Conservation (phyloP, 2,888 invertebrate species). For the Latrodectus elegans region DNA sequence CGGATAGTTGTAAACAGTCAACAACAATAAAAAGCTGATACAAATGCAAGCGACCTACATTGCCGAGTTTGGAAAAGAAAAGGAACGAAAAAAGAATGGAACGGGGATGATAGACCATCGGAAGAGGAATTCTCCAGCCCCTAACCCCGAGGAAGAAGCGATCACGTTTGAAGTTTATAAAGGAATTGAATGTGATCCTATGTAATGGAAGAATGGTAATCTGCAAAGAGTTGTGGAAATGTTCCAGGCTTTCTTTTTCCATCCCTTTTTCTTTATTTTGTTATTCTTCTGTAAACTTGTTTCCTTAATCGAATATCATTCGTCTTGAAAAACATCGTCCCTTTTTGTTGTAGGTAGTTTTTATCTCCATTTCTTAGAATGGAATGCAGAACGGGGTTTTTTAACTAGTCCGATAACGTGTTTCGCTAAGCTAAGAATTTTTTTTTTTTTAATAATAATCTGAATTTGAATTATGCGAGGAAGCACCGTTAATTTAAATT, state of each 20-base stretch:
- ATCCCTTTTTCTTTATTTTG: neutral
- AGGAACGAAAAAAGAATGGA: neutral
- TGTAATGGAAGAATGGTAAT: slow-evolving; percentile 25
- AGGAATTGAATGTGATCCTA: slow-evolving; percentile 18
- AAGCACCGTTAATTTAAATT: too few relatives aligned
- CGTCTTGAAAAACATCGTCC: neutral
- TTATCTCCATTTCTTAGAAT: too few relatives aligned
- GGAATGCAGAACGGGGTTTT: too few relatives aligned
- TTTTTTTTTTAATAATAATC: too few relatives aligned
- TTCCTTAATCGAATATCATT: slow-evolving; percentile 3
- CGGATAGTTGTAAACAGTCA: neutral
- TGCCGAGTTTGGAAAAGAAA: neutral
- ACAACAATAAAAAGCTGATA: neutral
- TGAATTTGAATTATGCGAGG: too few relatives aligned
- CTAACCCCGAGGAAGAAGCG: neutral
- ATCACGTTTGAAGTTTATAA: slow-evolving; percentile 26
- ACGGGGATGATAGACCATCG: neutral
- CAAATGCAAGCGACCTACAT: slow-evolving; percentile 3
- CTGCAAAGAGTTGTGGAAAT: slow-evolving; percentile 2
- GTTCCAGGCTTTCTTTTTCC: neutral
- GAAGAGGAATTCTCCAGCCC: neutral
- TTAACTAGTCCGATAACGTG: too few relatives aligned
- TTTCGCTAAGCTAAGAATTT: too few relatives aligned
- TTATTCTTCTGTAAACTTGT: neutral
- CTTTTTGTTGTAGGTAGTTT: neutral